These are phyloP conservation scores for Radopholus similis DNA, from an alignment of 1,140 invertebrate genomes.

Conservation along the genomic window DNA sequence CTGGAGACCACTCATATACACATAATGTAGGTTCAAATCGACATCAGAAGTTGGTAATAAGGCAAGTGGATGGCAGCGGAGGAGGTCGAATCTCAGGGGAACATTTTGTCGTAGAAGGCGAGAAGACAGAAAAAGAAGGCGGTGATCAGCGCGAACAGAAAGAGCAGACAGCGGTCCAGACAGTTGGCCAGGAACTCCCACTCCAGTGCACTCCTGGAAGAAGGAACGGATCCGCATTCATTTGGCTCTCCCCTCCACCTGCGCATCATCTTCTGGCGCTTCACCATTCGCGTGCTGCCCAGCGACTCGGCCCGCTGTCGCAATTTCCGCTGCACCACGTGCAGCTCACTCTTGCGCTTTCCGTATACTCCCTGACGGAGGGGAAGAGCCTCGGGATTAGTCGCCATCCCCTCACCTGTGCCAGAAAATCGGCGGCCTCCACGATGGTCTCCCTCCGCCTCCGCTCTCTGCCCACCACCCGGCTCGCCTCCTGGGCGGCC, in stretches of 20 bases:
- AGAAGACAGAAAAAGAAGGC: constrained; percentile 48
- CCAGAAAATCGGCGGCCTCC: constrained; percentile 45
- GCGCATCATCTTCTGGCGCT: constrained; percentile 54
- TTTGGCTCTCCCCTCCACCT: constrained; percentile 24
- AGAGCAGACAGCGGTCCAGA: constrained; percentile 46
- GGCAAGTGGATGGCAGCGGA: neutral
- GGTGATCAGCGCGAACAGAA: constrained; percentile 47
- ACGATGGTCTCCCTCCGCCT: constrained; percentile 43
- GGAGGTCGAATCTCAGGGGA: neutral
- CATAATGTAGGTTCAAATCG: neutral
- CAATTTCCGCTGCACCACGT: constrained; percentile 14
- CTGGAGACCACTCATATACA: neutral
- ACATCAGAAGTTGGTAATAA: neutral
- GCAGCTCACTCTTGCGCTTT: constrained; percentile 20
- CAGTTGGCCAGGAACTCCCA: constrained; percentile 60
- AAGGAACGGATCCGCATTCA: neutral
- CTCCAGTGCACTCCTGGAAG: constrained; percentile 52
- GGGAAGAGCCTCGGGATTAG: neutral
- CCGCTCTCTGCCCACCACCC: constrained; percentile 31
- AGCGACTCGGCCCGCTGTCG: neutral
- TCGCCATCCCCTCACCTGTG: constrained; percentile 3
- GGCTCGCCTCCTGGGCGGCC: constrained; percentile 45
- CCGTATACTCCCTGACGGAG: neutral
- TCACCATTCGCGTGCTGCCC: constrained; percentile 36
- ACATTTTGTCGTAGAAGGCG: constrained; percentile 42